Conservation (phyloP, 1,140 invertebrate genomes). For the Leptopilina boulardi region DNA sequence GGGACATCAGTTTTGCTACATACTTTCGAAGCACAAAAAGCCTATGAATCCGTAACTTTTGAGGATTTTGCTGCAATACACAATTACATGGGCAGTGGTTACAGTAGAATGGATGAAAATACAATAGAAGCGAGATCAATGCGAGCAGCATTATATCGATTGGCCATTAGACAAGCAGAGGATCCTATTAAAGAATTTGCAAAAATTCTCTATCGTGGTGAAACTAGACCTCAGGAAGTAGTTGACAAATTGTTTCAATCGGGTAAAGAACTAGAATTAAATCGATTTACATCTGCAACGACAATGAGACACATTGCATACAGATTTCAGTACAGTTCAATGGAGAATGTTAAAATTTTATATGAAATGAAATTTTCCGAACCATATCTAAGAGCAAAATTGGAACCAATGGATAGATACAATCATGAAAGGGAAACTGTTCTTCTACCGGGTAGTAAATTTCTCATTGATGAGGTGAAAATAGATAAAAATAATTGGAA, state of each 20-base stretch:
- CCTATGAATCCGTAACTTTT: neutral
- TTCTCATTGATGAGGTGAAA: neutral
- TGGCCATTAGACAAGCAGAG: neutral
- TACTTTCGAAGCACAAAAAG: neutral
- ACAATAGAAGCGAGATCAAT: neutral
- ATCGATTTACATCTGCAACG: neutral
- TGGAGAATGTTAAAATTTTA: neutral
- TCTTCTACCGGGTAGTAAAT: neutral
- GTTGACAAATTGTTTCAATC: neutral
- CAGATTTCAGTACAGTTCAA: neutral
- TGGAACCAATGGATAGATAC: neutral
- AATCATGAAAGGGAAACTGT: neutral
- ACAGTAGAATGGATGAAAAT: neutral
- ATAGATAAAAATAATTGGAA: too few species aligned
- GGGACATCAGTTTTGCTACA: too few species aligned
- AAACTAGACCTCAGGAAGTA: neutral
- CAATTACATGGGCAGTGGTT: neutral
- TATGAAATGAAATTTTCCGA: too few species aligned
- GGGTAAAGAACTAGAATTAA: neutral
- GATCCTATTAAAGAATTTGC: neutral
- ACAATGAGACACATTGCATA: neutral
- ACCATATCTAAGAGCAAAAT: neutral
- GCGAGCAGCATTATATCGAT: neutral
- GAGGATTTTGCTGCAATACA: neutral
- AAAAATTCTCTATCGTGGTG: neutral